Evolutionary conservation across 2,797 vertebrate genomes (phyloP).

Genomic region (Lacerta viridis): DNA sequence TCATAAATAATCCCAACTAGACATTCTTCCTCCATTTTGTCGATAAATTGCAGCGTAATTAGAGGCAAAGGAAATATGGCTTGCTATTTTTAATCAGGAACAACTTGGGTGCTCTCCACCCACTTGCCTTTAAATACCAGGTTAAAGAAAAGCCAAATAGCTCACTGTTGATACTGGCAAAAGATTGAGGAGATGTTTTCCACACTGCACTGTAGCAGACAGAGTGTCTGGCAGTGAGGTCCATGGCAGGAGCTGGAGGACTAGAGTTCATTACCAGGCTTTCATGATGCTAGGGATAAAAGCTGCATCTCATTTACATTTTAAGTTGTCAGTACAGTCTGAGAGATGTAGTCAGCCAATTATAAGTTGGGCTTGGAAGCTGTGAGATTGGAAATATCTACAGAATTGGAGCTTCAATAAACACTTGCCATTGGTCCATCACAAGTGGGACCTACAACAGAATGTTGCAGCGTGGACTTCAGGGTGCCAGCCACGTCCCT

Average conservation of each 20-base stretch:
- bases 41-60: slow-evolving; percentile 71
- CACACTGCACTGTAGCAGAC: slow-evolving; percentile 26
- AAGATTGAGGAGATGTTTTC: slow-evolving; percentile 26
- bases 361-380: background rate
- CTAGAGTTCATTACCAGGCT: background rate
- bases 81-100: slow-evolving; percentile 49
- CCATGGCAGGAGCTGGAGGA: background rate
- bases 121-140: slow-evolving; percentile 52
- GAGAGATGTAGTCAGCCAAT: background rate
- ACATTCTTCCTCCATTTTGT: slow-evolving; percentile 53
- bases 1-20: slow-evolving; percentile 69
- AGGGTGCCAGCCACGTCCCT: too few species aligned
- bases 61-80: slow-evolving; percentile 52
- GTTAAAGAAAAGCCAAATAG: slow-evolving; percentile 51
- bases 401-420: background rate
- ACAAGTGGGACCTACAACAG: background rate
- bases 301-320: background rate
- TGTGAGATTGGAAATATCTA: background rate
- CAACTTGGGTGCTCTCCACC: slow-evolving; percentile 48
- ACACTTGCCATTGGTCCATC: background rate
- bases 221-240: slow-evolving; percentile 49
- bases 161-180: slow-evolving; percentile 61
- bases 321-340: background rate
- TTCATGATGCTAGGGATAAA: background rate
- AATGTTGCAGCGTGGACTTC: too few species aligned